Evolutionary conservation across 2,888 invertebrate genomes (phyloP), one percentile per base, ranked within the genome.

Genomic region (Coleophora deauratella): DNA sequence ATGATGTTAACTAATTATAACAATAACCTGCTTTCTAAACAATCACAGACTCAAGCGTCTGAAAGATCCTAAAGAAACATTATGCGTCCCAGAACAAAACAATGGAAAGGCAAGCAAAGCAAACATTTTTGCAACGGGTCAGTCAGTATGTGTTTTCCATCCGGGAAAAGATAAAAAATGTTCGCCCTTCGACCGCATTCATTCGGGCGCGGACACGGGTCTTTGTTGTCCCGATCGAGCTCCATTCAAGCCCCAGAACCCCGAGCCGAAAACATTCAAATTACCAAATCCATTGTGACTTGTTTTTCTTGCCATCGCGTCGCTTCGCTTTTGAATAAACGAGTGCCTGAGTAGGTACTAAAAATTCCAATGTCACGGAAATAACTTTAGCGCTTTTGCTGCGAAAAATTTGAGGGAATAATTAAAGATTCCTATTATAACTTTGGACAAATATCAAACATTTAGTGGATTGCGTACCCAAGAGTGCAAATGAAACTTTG

Each of bases 191-290:
- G 59, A 64, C 55, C 55, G 62, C 64, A 71, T 68, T 68, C 68
- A 69, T 57, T 55, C 54, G 64, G 55, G 54, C 55, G 55, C 53
- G 64, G 55, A 54, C 55, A 55, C 54, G 55, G 65, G 51, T 49
- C 47, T 75, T 80, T 81, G 79, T 80, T 73, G 59, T 58, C 59
- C 44, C 67, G 64, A 67, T 71, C 72, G 62, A 64, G 57, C 59
- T 60, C 72, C 66, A 75, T 79, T 79, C 72, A 77, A 61, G 61
- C 66, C 58, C 62, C 57, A 63, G 62, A 73, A 65, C 67, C 65
- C 62, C 59, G 59, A 62, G 63, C 67, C 63, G 68, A 66, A 73
- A 77, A 77, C 73, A 77, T 77, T 75, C 69, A 79, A 80, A 80
- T 80, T 76, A 73, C 21, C 21, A 21, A 21, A 70, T 68, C 69